Evolutionary conservation across 2,888 invertebrate species (phyloP), one percentile per base, ranked within the genome.

Genomic region (Orchesellides sinensis): DNA sequence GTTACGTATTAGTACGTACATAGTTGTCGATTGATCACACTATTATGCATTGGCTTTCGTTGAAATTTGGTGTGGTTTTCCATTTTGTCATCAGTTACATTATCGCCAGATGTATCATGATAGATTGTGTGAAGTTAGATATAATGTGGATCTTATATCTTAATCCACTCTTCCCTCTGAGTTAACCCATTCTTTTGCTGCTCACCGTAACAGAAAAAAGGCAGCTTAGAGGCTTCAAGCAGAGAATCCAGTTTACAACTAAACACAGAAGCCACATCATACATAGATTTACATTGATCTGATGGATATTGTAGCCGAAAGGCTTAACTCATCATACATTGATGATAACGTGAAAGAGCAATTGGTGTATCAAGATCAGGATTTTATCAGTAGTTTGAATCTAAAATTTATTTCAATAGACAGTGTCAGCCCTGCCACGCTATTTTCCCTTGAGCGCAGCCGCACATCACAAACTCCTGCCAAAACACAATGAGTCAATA

Each of bases 291-390:
- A 77, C 77, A 68, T 66, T 68, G 77, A 77, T 77, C 77, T 68
- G 77, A 66, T 77, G 68, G 59, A 59, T 66, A 77, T 77, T 68
- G 68, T 68, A 32, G 77, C 77, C 77, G 77, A 77, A 77, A 77
- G 77, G 77, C 77, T 77, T 68, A 77, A 69, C 65, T 75, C 75
- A 77, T 59, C 47, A 68, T 77, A 77, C 52, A 21, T 63, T 74
- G 52, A 65, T 54, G 40, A 52, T 52, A 32, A 40, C 52, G 66
- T 32, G 6, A 27, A 10, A 47, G 25, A 68, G 56, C 77, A 68
- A 77, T 77, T 59, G 77, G 77, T 68, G 59, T 77, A 77, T 77
- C 68, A 77, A 77, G 77, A 77, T 77, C 68, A 66, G 47, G 47
- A 23, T 77, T n/a, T 77, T 77, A 77, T 77, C 77, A 56, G 6